A percentile compares a stretch with the other conserved stretches of the same genome.
Conservation (phyloP, 2,888 invertebrate genomes). For the Cataglyphis livida region DNA sequence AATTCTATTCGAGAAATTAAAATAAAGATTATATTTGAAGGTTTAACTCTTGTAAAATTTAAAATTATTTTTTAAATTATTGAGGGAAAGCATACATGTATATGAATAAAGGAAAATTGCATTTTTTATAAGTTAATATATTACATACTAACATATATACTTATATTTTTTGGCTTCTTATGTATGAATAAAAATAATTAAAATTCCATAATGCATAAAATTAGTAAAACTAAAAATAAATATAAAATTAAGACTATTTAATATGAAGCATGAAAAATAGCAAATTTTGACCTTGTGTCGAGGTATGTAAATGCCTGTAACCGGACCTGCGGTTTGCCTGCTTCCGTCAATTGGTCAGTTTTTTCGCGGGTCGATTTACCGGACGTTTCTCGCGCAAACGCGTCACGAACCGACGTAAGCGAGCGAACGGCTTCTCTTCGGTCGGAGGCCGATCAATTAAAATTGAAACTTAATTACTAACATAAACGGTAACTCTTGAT, state of each 20-base stretch:
- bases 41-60: not conserved
- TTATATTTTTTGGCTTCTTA: not conserved
- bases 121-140: not conserved
- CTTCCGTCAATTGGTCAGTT: slow-evolving; percentile 69
- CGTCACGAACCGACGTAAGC: slow-evolving; percentile 31
- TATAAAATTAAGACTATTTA: not conserved
- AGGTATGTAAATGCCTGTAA: slow-evolving; percentile 17
- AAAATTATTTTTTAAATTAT: not conserved
- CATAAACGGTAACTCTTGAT: slow-evolving; percentile 6
- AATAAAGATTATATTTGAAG: not conserved
- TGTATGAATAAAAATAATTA: not conserved
- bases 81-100: not conserved
- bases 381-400: slow-evolving; percentile 75
- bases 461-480: slow-evolving; percentile 39
- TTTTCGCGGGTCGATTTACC: slow-evolving; percentile 84
- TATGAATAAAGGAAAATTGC: not conserved
- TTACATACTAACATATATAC: not conserved
- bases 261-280: not conserved
- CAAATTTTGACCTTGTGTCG: slow-evolving; percentile 7
- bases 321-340: slow-evolving; percentile 4
- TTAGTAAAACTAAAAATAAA: not conserved
- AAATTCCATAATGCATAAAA: not conserved
- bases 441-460: slow-evolving; percentile 28
- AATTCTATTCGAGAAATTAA: not conserved
- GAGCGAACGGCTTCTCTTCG: slow-evolving; percentile 24